Percentiles rank a stretch among this genome's conserved stretches.
phyloP scores from a whole-genome alignment of 2,113 vertebrate genomes.

The Paratilapia polleni region DNA sequence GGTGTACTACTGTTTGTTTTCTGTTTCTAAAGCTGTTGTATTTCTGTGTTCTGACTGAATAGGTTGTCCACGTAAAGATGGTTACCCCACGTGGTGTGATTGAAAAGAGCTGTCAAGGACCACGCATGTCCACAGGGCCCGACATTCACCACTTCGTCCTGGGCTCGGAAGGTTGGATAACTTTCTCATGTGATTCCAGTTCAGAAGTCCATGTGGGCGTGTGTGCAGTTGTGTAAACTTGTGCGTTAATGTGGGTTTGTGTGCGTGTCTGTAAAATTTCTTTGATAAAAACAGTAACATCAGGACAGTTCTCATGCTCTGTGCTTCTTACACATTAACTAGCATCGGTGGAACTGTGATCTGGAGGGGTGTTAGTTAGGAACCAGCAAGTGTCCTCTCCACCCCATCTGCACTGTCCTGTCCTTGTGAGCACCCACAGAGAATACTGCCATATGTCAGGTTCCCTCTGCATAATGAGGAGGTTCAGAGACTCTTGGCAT shows the following conservation, averaged over 20 bases:
- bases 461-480: slow-evolving; percentile 69
- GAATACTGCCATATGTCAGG: slow-evolving; percentile 79
- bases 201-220: neutral
- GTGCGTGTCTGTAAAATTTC: neutral
- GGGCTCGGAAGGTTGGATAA: slow-evolving; percentile 94
- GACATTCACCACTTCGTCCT: slow-evolving; percentile 99
- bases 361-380: slow-evolving; percentile 41
- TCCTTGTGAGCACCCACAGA: slow-evolving; percentile 74
- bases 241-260: slow-evolving; percentile 20
- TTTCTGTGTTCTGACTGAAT: slow-evolving; percentile 50
- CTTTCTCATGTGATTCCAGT: slow-evolving; percentile 1
- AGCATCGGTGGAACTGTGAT: slow-evolving; percentile 40
- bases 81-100: slow-evolving; percentile 95
- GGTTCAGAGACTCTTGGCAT: slow-evolving; percentile 73
- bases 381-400: slow-evolving; percentile 53
- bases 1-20: neutral
- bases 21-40: neutral
- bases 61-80: slow-evolving; percentile 98
- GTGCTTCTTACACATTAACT: slow-evolving; percentile 64
- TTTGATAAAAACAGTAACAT: slow-evolving; percentile 56
- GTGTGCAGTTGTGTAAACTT: slow-evolving; percentile 5
- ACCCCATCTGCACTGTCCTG: slow-evolving; percentile 63
- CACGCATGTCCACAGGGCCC: slow-evolving; percentile 95
- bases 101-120: slow-evolving; percentile 97
- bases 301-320: slow-evolving; percentile 56